These are phyloP conservation scores for Lepus oiostolus DNA, from an alignment of 2,797 vertebrate species.

Conservation along the genomic window DNA sequence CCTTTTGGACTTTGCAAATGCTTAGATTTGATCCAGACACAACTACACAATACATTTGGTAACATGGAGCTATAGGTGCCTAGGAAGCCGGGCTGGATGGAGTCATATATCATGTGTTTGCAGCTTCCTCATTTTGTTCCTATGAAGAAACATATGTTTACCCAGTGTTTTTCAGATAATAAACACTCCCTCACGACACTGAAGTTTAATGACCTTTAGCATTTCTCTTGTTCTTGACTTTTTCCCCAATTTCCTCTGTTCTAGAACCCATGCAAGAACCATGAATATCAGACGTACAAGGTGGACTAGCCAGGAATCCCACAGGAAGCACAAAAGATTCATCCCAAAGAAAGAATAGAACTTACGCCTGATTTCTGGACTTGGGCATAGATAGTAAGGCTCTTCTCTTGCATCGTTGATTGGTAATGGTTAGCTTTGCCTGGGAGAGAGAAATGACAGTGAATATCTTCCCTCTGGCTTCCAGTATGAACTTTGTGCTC, in stretches of 20 bases:
- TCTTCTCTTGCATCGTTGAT: slow-evolving; percentile 44
- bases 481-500: neutral
- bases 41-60: neutral
- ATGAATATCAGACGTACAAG: neutral
- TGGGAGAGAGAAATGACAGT: slow-evolving; percentile 58
- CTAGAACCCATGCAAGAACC: neutral
- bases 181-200: neutral
- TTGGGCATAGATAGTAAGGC: slow-evolving; percentile 80
- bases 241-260: slow-evolving; percentile 31
- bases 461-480: neutral
- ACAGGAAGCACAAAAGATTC: neutral
- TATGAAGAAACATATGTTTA: slow-evolving; percentile 30
- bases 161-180: slow-evolving; percentile 50
- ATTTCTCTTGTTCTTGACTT: slow-evolving; percentile 24
- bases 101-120: neutral
- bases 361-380: slow-evolving; percentile 82
- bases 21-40: neutral
- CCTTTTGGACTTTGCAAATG: neutral
- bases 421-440: slow-evolving; percentile 64
- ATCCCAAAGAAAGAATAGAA: neutral
- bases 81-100: neutral
- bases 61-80: neutral
- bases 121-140: slow-evolving; percentile 1
- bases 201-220: neutral
- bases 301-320: neutral